Base-by-base conservation (phyloP, 2,113 vertebrate genomes). In the Aspidoscelis tigris region DNA sequence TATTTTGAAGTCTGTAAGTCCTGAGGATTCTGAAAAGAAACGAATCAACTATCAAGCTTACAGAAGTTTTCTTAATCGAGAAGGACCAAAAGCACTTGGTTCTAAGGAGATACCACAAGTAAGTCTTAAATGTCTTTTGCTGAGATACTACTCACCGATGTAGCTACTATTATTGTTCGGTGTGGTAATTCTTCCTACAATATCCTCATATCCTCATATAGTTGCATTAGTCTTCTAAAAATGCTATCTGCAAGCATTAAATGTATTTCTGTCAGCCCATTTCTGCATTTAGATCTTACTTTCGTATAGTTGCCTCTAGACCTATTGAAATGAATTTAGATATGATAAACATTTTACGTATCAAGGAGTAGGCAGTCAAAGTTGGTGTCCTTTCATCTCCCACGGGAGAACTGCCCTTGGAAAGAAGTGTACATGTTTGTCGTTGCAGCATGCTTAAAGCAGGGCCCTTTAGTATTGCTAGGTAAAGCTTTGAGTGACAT, bases 51-150 rank as follows among this genome's bases (percentile, higher is more conserved):
- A 97, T 8, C 93, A 97, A 68, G 97, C 98, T 5, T 99, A 95
- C 90, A 96, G 97, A 82, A 99, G 96, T 95, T 99, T 91, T 91
- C 97, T 99, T 7, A 99, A 98, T 94, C 95, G 99, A 21, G 98
- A 99, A 82, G 99, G 99, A 68, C 99, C 99, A 0, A 97, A 98
- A 91, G 98, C 99, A 0, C 96, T 99, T 87, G 99, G 99, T 41
- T 98, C 99, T 83, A 99, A 99, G 92, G 97, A 98, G 89, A 97
- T 99, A 74, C 99, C 99, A 1, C 94, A 94, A 95, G 99, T 98
- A 82, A 93, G 84, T 47, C 11, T 8, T 11, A 3, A 26, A 5
- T 18, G 82, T 22, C 73, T 80, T 0, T 69, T 61, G 58, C 7
- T 50, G 64, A 50, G 61, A 55, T 55, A 11, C 53, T 55, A 11